A percentile compares a stretch with the other conserved stretches of the same genome.
phyloP scores from a whole-genome alignment of 2,113 vertebrate species.

The Cavia porcellus region DNA sequence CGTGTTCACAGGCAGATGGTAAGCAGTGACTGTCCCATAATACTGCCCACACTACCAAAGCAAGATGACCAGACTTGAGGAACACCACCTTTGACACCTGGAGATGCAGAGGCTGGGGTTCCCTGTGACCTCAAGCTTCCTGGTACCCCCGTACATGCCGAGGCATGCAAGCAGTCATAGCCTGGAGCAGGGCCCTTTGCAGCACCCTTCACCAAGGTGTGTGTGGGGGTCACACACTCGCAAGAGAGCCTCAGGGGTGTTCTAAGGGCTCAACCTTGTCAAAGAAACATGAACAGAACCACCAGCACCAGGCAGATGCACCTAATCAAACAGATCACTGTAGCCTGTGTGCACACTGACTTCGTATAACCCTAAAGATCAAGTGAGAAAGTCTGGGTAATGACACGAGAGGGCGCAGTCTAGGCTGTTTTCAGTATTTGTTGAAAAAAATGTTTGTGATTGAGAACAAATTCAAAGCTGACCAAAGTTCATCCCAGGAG shows the following conservation, averaged over 20 bases:
- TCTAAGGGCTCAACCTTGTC: background rate
- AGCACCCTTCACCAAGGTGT: background rate
- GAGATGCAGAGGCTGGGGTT: background rate
- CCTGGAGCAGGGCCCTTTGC: background rate
- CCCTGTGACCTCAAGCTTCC: background rate
- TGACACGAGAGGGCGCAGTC: background rate
- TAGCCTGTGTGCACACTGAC: background rate
- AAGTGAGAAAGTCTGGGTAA: background rate
- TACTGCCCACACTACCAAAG: background rate
- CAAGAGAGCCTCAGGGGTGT: background rate
- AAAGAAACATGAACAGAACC: background rate
- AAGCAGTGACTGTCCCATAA: background rate
- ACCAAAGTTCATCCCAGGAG: background rate
- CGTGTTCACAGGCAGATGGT: fast-evolving
- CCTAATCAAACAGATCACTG: background rate
- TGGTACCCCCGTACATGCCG: background rate
- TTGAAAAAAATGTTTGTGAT: background rate
- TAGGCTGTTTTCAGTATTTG: background rate
- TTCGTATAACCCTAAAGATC: background rate
- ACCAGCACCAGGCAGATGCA: background rate
- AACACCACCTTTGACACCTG: background rate
- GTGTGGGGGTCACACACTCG: background rate
- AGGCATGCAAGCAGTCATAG: background rate
- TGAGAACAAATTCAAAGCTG: background rate
- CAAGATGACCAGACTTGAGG: background rate